phyloP scores from a whole-genome alignment of 2,797 vertebrate species.

The Pangasius larnaudii region DNA sequence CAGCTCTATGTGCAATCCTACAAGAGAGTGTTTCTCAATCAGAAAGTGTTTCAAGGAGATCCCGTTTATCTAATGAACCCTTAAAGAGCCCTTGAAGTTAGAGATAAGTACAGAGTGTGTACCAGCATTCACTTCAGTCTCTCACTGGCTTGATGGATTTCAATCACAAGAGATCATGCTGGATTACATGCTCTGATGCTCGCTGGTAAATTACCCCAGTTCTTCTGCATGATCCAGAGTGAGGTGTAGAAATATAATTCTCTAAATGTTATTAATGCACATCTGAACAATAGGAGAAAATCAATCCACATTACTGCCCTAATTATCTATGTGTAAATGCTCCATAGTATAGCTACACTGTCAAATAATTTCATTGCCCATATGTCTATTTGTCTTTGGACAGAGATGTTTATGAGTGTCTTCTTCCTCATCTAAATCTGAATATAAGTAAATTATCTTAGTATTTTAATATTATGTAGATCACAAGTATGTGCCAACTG shows the following conservation, averaged over 20 bases:
- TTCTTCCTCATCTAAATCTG: not conserved
- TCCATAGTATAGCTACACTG: not conserved
- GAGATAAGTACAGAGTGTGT: not conserved
- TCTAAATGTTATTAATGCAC: not conserved
- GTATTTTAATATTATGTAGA: conserved; percentile 49
- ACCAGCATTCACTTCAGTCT: not conserved
- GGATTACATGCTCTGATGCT: not conserved
- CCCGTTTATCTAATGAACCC: not conserved
- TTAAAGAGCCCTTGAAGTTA: not conserved
- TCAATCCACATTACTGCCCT: not conserved
- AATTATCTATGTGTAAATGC: not conserved
- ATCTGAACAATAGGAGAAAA: not conserved
- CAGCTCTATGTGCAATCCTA: not conserved
- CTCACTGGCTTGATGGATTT: not conserved
- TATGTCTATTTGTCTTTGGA: not conserved
- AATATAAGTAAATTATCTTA: not conserved
- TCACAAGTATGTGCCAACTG: conserved; percentile 61
- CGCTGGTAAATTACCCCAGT: not conserved
- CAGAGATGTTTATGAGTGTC: not conserved
- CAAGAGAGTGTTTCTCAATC: not conserved
- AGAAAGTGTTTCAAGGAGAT: not conserved
- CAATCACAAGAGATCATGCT: not conserved
- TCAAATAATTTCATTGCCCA: not conserved
- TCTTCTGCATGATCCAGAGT: not conserved
- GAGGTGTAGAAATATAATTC: not conserved